Evolutionary conservation across 2,888 invertebrate species (phyloP), one percentile per base, ranked within the genome.

Genomic region (Conus canariensis): DNA sequence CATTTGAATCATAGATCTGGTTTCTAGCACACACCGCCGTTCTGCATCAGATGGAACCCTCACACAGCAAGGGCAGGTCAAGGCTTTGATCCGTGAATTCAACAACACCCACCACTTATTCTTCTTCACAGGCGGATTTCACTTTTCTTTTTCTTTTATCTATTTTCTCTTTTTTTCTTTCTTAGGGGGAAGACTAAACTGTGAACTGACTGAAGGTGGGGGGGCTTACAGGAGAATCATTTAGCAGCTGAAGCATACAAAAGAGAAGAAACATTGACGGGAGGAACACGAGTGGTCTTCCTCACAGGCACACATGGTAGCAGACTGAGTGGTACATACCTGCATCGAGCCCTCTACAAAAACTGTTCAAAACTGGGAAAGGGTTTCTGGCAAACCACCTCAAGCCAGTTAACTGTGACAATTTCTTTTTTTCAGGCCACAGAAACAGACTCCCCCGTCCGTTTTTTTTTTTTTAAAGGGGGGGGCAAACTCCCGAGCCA

Each of bases 191-290:
- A 56, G 58, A 12, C 82, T 83, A 83, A 83, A 83, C 82, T 82
- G 8, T 9, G 45, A 56, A 82, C 10, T 16, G 77, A 30, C 30
- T 70, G 82, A 22, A 83, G 82, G 56, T 25, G 22, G 77, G 77
- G 77, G 30, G 45, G 30, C 12, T 14, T 80, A 80, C 22, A 30
- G 77, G 77, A 80, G 77, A 80, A 74, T 56, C 74, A 87, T 88
- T 91, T 91, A 91, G 92, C 92, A 92, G 56, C 92, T 92, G 92
- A 92, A 92, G 92, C 92, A 92, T 90, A 90, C 91, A 91, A 91
- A 89, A 91, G 92, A 92, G 91, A 92, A 91, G 92, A 92, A 91
- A 88, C 90, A 90, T 86, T 91, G 92, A 90, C 86, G 90, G 89
- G 82, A 83, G 56, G 90, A 90, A 90, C 85, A 91, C 91, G 91